Base-by-base conservation (phyloP, 1,140 invertebrate genomes). In the Drosophila bocki region DNA sequence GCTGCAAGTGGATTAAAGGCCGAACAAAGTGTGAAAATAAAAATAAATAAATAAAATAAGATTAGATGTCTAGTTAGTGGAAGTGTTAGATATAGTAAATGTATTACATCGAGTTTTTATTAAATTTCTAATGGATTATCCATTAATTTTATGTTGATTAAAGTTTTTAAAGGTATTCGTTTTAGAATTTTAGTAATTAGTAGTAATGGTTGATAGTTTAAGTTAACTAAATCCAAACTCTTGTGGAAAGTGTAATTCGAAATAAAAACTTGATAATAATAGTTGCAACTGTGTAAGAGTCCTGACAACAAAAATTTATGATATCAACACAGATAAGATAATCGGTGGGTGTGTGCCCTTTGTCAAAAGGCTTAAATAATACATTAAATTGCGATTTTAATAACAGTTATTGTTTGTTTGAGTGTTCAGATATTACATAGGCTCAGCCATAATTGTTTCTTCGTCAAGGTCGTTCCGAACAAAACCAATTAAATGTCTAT, bases 241-340 rank as follows among this genome's bases (percentile, higher is more conserved):
- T 3, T 3, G 5, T 17, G 3, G 11, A 17, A 51, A 17, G 17
- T 19, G 17, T 19, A 5, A 3, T 37, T 37, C 3, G 2, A 37
- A 54, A 37, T 6, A 29, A 37, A 15, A 1, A 22, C 3, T 37
- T 35, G 1, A 12, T 17, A 37, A 13, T 22, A 15, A 22, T 53
- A 53, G 17, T 19, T 5, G 3, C 12, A 35, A 33, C 17, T 56
- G 53, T 42, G 39, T 13, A 7, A 15, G 5, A 33, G 51, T 53
- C 51, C 32, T 37, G 51, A 35, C 13, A 19, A 19, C 13, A 12
- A 5, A 11, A 26, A 22, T 53, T 53, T 45, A 45, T 67, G 63
- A 37, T 53, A 32, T 45, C 39, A 53, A 67, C 37, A 32, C 12
- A 29, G 62, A 67, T 70, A 19, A 70, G 67, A 54, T 70, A 67